Percentiles rank a stretch among this genome's conserved stretches.
These are phyloP conservation scores for Magallana ariakensis DNA, from an alignment of 1,140 invertebrate species.

Conservation along the genomic window DNA sequence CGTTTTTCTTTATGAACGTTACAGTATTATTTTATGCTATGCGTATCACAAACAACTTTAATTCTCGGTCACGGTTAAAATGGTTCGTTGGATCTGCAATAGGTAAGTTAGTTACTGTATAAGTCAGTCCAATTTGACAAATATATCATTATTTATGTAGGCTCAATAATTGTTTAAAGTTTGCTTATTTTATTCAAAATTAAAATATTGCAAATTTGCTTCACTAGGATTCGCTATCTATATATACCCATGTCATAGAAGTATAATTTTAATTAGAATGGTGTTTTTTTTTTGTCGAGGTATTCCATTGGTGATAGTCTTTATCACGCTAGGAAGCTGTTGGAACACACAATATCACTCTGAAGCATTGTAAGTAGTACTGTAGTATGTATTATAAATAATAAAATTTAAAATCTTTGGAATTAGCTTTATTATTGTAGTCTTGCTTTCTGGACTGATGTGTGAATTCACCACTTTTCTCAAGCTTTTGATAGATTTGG, in stretches of 20 bases:
- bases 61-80: neutral
- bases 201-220: too few relatives aligned
- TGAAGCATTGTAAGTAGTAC: neutral
- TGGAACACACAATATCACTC: neutral
- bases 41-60: neutral
- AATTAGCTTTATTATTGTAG: too few relatives aligned
- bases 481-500: too few relatives aligned
- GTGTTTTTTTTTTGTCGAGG: neutral
- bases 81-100: neutral
- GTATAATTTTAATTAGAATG: neutral
- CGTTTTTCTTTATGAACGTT: neutral
- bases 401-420: too few relatives aligned
- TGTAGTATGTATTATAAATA: too few relatives aligned
- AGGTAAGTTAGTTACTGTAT: neutral
- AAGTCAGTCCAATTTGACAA: neutral
- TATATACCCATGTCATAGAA: neutral
- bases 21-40: conserved; percentile 17
- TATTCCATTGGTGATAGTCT: neutral
- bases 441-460: too few relatives aligned
- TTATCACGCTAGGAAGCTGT: neutral
- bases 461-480: too few relatives aligned
- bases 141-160: neutral
- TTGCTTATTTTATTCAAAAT: too few relatives aligned
- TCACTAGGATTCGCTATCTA: neutral
- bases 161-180: too few relatives aligned